Conservation (phyloP, 2,113 vertebrate genomes). For the Macrotus californicus region DNA sequence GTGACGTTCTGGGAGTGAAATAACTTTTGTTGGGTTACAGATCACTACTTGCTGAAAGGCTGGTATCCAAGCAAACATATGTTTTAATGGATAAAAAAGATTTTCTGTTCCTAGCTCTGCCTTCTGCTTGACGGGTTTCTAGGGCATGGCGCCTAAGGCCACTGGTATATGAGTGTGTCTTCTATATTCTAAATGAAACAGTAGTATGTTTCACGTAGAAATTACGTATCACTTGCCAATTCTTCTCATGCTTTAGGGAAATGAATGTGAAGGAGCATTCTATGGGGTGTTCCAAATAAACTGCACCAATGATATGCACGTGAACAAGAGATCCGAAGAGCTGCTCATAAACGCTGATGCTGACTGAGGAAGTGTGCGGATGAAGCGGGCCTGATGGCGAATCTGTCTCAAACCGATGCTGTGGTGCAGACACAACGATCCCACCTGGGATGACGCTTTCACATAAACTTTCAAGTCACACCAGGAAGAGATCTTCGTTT, state of each 20-base stretch:
- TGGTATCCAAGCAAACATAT: not conserved
- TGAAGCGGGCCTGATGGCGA: not conserved
- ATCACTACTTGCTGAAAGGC: not conserved
- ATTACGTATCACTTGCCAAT: slow-evolving; percentile 31
- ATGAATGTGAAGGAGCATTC: not conserved
- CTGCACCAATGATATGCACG: not conserved
- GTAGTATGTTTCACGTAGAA: not conserved
- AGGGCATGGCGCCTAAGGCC: not conserved
- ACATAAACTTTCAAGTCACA: not conserved
- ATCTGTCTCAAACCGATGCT: not conserved
- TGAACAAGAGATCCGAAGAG: not conserved
- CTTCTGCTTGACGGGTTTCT: not conserved
- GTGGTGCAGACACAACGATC: not conserved
- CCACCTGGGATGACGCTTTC: slow-evolving; percentile 27
- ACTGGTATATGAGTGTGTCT: not conserved
- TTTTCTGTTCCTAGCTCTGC: not conserved
- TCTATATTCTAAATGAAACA: not conserved
- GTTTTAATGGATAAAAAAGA: not conserved
- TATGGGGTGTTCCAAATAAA: slow-evolving; percentile 8
- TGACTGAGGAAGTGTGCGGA: not conserved
- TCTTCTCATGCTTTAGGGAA: slow-evolving; percentile 22
- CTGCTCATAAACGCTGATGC: not conserved
- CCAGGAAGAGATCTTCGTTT: slow-evolving; percentile 1
- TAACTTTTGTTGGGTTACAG: not conserved
- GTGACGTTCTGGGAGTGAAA: not conserved